Conservation (phyloP, 2,888 invertebrate species). For the Ypsolopha sequella region DNA sequence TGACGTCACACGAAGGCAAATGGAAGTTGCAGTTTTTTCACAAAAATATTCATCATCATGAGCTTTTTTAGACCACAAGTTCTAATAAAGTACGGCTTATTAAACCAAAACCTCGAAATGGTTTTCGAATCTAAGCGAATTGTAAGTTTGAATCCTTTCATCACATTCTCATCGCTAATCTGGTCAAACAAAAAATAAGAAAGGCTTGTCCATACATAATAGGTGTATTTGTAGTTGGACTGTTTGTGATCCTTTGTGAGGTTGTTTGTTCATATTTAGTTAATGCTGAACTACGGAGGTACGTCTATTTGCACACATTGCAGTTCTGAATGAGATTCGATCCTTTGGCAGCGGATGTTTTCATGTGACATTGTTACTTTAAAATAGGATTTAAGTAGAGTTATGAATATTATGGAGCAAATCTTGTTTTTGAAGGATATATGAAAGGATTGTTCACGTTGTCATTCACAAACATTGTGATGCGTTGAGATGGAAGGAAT, state of each 20-base stretch:
- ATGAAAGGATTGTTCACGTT: constrained; percentile 1
- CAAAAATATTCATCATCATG: too few species aligned
- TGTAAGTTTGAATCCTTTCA: background rate
- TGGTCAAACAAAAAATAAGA: constrained; percentile 14
- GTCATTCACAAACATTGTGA: constrained; percentile 6
- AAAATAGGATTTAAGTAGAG: constrained; percentile 11
- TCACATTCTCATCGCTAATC: background rate
- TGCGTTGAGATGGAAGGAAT: background rate
- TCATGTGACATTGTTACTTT: constrained; percentile 31
- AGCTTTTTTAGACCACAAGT: too few species aligned
- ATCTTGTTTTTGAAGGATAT: background rate
- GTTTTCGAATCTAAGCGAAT: too few species aligned
- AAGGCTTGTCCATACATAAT: constrained; percentile 28
- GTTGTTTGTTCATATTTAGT: constrained; percentile 60
- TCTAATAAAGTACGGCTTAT: too few species aligned
- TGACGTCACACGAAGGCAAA: too few species aligned
- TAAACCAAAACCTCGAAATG: too few species aligned
- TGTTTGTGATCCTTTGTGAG: constrained; percentile 33
- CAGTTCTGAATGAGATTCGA: constrained; percentile 23
- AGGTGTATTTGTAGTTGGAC: constrained; percentile 45
- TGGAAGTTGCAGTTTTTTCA: too few species aligned
- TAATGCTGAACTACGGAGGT: constrained; percentile 28
- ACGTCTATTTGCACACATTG: constrained; percentile 53
- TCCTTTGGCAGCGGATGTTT: constrained; percentile 52
- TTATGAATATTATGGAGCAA: constrained; percentile 5